Conservation (phyloP, 2,797 vertebrate genomes). For the Girardinus metallicus region DNA sequence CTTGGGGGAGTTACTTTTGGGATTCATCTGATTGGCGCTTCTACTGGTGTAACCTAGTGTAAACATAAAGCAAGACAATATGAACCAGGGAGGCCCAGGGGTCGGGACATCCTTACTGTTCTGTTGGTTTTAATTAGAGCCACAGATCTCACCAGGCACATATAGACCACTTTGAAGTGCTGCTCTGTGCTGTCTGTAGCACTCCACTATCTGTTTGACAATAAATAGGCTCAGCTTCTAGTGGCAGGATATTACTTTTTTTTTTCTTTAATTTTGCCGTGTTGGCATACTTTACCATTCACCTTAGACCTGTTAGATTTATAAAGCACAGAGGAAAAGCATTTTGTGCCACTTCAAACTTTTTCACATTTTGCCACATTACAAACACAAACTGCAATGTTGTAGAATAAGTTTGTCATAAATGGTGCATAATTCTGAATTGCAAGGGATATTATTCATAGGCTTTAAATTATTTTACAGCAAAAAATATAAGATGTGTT, state of each 20-base stretch:
- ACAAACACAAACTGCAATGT: background rate
- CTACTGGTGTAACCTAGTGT: slow-evolving; percentile 28
- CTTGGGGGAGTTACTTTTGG: slow-evolving; percentile 13
- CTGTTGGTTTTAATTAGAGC: slow-evolving; percentile 61
- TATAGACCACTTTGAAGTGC: slow-evolving; percentile 56
- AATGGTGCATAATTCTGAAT: background rate
- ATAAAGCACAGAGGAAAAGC: background rate
- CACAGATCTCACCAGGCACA: slow-evolving; percentile 45
- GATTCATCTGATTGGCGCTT: slow-evolving; percentile 46
- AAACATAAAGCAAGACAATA: slow-evolving; percentile 50
- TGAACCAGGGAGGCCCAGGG: slow-evolving; percentile 36
- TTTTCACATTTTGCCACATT: background rate
- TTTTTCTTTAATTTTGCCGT: slow-evolving; percentile 20
- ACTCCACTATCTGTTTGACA: slow-evolving; percentile 39
- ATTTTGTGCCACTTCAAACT: background rate
- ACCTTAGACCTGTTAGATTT: slow-evolving; percentile 1
- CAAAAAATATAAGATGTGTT: background rate
- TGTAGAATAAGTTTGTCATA: background rate
- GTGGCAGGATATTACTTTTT: background rate
- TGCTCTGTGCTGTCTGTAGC: slow-evolving; percentile 26
- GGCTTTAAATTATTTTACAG: background rate
- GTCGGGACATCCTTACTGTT: slow-evolving; percentile 25
- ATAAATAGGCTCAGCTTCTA: slow-evolving; percentile 29
- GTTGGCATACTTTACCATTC: slow-evolving; percentile 35
- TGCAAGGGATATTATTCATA: background rate